Evolutionary conservation across 1,140 invertebrate genomes (phyloP).

Genomic region (Goniozus legneri): DNA sequence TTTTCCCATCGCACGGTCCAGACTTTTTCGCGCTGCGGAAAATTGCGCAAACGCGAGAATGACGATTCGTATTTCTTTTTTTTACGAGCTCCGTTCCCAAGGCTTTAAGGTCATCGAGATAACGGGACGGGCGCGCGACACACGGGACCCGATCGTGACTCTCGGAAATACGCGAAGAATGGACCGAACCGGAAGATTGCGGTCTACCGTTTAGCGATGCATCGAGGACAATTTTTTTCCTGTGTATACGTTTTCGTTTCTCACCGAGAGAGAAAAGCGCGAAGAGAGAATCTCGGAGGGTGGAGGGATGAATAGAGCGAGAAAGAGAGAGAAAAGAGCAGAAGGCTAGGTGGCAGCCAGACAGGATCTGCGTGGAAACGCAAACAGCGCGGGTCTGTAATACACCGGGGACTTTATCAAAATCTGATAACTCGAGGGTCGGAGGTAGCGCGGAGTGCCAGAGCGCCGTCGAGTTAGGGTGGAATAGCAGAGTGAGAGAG

Average conservation of each 20-base stretch:
- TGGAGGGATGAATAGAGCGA: no score
- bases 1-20: no score
- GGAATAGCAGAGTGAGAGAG: constrained; percentile 5
- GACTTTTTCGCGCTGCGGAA: constrained; percentile 13
- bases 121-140: constrained; percentile 32
- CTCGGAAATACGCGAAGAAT: no score
- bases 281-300: constrained; percentile 1
- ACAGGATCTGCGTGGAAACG: constrained; percentile 34
- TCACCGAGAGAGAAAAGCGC: constrained; percentile 1
- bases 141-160: constrained; percentile 22
- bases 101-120: constrained; percentile 38
- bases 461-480: no score
- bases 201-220: no score
- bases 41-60: constrained; percentile 28
- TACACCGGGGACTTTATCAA: constrained; percentile 44
- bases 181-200: constrained; percentile 20
- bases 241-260: no score
- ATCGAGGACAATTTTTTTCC: no score
- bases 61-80: constrained; percentile 23
- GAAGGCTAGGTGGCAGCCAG: constrained; percentile 20
- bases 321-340: not conserved
- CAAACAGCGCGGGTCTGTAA: constrained; percentile 30
- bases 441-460: constrained; percentile 25
- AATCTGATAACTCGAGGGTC: constrained; percentile 40
- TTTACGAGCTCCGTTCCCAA: constrained; percentile 27